Evolutionary conservation across 1,140 invertebrate species (phyloP), one percentile per base, ranked within the genome.

Genomic region (Prorops nasuta): DNA sequence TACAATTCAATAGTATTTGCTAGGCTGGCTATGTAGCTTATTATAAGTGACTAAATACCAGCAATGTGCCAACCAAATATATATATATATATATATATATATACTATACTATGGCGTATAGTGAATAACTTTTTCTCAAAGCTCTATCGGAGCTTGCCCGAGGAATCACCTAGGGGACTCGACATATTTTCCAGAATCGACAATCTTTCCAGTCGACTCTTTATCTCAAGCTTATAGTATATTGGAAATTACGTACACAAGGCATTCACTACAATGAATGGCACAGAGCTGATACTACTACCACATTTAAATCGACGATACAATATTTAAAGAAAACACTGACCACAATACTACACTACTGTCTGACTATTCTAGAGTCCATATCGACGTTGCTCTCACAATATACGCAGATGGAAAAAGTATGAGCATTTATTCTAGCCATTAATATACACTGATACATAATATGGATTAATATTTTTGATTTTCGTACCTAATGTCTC

Each of bases 291-390:
- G n/a, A n/a, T n/a, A n/a, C 58, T 46, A 75, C 75, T 77, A 77
- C 75, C 63, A 76, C 75, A 74, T 66, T 69, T 74, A 73, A 52
- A 67, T 74, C 68, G 66, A 75, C 67, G 71, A 71, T 71, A 73
- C 67, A 66, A 72, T 76, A 74, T 72, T 54, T 49, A 69, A 68
- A 71, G 69, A 62, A 69, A 74, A 77, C 73, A 77, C 73, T 64
- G 72, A 77, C 63, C 65, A 76, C 73, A 76, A 75, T 74, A 58
- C 74, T 77, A 75, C 75, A 66, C 75, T 76, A 77, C 72, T 71
- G 63, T 66, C 58, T 76, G 56, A 69, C 73, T 77, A 77, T 72
- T 66, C 74, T 77, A 77, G 64, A 64, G 24, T 70, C 57, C 59
- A 72, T 72, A 72, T 72, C 44, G 65, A 71, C 64, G 69, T 67